Base-by-base conservation (phyloP, 2,113 vertebrate species). In the Clarias macrocephalus region DNA sequence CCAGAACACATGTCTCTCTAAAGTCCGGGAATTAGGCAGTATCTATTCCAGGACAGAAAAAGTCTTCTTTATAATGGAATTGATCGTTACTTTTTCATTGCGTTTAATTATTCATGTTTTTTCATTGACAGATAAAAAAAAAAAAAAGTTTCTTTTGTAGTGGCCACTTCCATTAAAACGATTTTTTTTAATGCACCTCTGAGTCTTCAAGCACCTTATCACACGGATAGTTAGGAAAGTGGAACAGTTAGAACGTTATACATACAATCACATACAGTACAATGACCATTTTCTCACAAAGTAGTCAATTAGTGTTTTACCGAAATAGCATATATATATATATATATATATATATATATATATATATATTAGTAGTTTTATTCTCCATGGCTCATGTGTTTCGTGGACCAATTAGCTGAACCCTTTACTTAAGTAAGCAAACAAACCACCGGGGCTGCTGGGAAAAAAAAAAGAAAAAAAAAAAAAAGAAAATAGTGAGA, bases 401-500 rank as follows among this genome's bases (percentile, higher is more conserved):
- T 52, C 56, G 62, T n/a, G 10, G 48, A 68, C 48, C 48, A 86
- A 80, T 56, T 21, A 79, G 19, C 30, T 13, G 28, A 52, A 79
- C 28, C 42, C 28, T 16, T 13, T 65, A 75, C 30, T 62, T 81
- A 81, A 62, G 79, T 2, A 12, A 81, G 9, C 25, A 60, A 63
- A 82, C 76, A 84, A n/a, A 68, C 60, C 30, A 2, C 79, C 28
- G 42, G 62, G 85, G 54, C 25, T 83, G 48, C 60, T 73, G 66
- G 66, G 30, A 95, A 93, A 94, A 8, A 48, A 8, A 48, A 48
- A 94, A 8, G 9, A 8, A 48, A 48, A 48, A 48, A 48, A 95
- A 93, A 94, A 7, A 48, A 7, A 48, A 48, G 94, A 94, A 93
- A 94, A 93, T 93, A 92, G 93, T 93, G 94, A 94, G 92, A 93